phyloP scores from a whole-genome alignment of 2,888 invertebrate species.

The Harmothoe impar region DNA sequence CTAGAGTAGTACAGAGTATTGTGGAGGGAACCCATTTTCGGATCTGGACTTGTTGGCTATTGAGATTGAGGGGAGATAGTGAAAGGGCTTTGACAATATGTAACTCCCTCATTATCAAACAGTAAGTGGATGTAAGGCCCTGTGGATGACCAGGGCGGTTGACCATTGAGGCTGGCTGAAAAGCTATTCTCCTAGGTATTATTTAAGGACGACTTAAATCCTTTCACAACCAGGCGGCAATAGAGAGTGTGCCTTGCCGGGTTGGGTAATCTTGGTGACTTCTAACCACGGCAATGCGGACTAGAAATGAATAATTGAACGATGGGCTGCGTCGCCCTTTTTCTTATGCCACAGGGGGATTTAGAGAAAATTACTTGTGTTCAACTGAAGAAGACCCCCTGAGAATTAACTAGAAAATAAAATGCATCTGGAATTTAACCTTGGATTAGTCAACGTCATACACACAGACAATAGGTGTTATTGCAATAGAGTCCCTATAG shows the following conservation, averaged over 20 bases:
- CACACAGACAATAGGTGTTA: too few relatives aligned
- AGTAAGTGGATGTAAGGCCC: constrained; percentile 19
- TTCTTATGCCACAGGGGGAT: too few relatives aligned
- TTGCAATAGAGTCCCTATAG: too few relatives aligned
- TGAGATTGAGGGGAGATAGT: not conserved
- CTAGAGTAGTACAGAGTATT: not conserved
- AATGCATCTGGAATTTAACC: too few relatives aligned
- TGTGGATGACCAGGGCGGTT: not conserved
- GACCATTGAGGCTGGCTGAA: not conserved
- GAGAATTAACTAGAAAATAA: too few relatives aligned
- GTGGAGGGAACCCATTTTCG: not conserved
- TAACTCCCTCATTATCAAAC: constrained; percentile 11
- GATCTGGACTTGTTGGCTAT: constrained; percentile 7
- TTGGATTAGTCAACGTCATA: too few relatives aligned
- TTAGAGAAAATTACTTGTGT: too few relatives aligned
- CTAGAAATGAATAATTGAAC: too few relatives aligned
- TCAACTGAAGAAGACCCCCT: too few relatives aligned
- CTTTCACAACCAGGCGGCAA: not conserved
- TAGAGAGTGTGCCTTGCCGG: not conserved
- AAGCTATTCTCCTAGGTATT: constrained; percentile 6
- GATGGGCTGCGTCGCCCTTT: too few relatives aligned
- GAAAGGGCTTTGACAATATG: not conserved
- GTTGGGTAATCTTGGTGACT: not conserved
- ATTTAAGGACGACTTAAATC: constrained; percentile 2
- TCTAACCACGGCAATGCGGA: not conserved